These are phyloP conservation scores for Rafetus swinhoei DNA, from an alignment of 2,113 vertebrate genomes.

Conservation along the genomic window DNA sequence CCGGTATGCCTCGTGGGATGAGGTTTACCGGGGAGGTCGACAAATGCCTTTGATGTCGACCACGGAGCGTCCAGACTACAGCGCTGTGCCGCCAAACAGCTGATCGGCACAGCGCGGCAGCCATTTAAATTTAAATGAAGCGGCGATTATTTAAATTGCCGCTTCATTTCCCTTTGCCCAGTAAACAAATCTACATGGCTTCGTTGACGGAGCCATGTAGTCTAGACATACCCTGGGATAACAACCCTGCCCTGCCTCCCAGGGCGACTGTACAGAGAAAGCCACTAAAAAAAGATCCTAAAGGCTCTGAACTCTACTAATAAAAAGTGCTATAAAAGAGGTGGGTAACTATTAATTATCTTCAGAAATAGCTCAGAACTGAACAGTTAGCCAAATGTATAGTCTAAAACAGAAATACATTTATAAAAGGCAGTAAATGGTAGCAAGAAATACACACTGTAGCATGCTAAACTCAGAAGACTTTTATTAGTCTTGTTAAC, in stretches of 20 bases:
- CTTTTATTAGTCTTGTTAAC: constrained; percentile 14
- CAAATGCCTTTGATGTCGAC: too few species aligned
- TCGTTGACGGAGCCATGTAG: too few species aligned
- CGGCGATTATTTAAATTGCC: too few species aligned
- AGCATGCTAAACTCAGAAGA: neutral
- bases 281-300: neutral
- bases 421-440: neutral
- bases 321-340: neutral
- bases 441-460: neutral
- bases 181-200: too few species aligned
- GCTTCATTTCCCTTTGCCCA: too few species aligned
- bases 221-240: neutral
- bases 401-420: neutral
- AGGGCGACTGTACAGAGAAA: neutral
- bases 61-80: too few species aligned
- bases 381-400: neutral
- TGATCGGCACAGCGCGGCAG: too few species aligned
- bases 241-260: neutral
- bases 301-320: neutral
- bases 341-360: neutral
- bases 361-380: neutral
- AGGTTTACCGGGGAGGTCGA: too few species aligned
- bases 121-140: too few species aligned
- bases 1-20: too few species aligned
- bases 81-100: too few species aligned